Base-by-base conservation (phyloP, 1,140 invertebrate genomes). In the Kradibia gibbosae region DNA sequence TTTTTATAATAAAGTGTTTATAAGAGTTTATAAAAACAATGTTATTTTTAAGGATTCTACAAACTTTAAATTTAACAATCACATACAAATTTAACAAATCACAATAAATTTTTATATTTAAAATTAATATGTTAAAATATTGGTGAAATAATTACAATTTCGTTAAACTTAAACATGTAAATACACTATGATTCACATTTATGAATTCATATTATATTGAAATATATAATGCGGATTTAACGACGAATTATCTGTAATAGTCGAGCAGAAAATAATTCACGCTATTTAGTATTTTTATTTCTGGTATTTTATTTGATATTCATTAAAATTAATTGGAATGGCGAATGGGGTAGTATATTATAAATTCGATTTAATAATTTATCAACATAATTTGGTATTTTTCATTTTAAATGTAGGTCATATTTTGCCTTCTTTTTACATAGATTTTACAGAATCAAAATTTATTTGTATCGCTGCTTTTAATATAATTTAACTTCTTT, bases 331-430 rank as follows among this genome's bases (percentile, higher is more conserved):
- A 77, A 65, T 20, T 31, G 13, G 1, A 45, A n/a, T n/a, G n/a
- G n/a, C n/a, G 34, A 39, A 48, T 62, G 22, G 25, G 42, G 39
- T 62, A 31, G 7, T 60, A 36, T 3, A 39, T n/a, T 4, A 39
- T 75, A 57, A 75, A 75, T 10, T 39, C 34, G 25, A 0, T 22
- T 65, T 65, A 2, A 77, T 39, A 65, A 77, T 39, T 45, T 3
- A 50, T 50, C 77, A 55, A 36, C 36, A 1, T n/a, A 60, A 36
- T 45, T 25, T 48, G 70, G 42, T 60, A 39, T 75, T 74, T 82
- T 82, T 53, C 48, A 77, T 17, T 72, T 31, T 31, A 48, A 73
- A 82, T 78, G 50, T 82, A 73, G 81, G 81, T 82, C 81, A 76
- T 55, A 75, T 50, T 82, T 45, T 53, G 53, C 65, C 48, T 82